Evolutionary conservation across 2,113 vertebrate genomes (phyloP), one percentile per base, ranked within the genome.

Genomic region (Aphyosemion australe): DNA sequence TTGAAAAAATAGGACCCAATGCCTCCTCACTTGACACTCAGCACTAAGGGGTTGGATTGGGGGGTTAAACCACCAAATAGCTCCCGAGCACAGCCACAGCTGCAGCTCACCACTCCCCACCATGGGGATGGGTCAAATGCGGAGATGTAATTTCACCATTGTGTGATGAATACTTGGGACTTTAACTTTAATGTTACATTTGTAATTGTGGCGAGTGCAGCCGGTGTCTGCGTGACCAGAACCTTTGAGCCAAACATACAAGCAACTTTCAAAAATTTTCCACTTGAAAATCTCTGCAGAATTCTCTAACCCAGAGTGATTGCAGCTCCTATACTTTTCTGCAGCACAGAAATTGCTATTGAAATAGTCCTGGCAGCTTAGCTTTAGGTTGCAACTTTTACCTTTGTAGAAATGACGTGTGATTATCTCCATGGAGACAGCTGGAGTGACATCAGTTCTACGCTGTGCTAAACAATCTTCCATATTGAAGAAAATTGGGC

Each of bases 401-500:
- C 32, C 74, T 75, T 69, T 77, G 60, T 49, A 62, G 73, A 80
- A 66, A 78, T 70, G 71, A 48, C 54, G 32, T 57, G 76, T 45
- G 50, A 87, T 87, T 87, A 82, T 63, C 72, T 76, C 71, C 57
- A 9, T 37, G 72, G 74, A 74, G 76, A 78, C 72, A 75, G 69
- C 64, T 13, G 4, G 69, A 78, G 59, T 72, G 66, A 75, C 65
- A 76, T 67, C 26, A 69, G 56, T 66, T 74, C 71, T 78, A 34
- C 47, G 31, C 68, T 61, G 77, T 67, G 76, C 65, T 63, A 84
- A 81, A 83, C 74, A 67, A 79, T 85, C 79, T 88, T 85, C 66
- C 68, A 60, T 58, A 78, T 76, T 85, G 69, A 84, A 72, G 63
- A 69, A 84, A 83, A 80, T 66, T 55, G 69, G 26, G 32, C 53